A percentile compares a stretch with the other conserved stretches of the same genome.
Evolutionary conservation across 2,797 vertebrate species (phyloP).

Genomic region (Argentina silus): DNA sequence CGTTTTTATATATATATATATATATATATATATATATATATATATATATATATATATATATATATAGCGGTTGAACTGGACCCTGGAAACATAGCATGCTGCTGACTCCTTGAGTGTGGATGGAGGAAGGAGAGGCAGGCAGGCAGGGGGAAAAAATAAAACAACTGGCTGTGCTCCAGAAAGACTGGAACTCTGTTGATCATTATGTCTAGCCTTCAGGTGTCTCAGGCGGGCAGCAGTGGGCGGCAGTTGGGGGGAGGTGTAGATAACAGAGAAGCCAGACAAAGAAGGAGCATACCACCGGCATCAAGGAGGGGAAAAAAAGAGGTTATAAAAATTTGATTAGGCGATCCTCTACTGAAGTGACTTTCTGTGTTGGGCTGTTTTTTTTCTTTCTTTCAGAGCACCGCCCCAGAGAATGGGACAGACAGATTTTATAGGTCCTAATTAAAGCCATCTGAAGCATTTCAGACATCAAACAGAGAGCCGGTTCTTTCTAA

Average conservation of each 20-base stretch:
- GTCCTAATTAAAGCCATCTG: constrained; percentile 94
- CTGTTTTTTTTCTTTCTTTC: constrained; percentile 58
- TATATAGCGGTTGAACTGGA: constrained; percentile 68
- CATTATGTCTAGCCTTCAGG: constrained; percentile 96
- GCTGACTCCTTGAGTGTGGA: constrained; percentile 80
- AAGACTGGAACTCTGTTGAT: constrained; percentile 90
- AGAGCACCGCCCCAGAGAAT: constrained; percentile 77
- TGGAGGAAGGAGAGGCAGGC: constrained; percentile 42
- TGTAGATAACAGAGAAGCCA: constrained; percentile 84
- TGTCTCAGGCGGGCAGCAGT: constrained; percentile 83
- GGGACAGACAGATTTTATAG: constrained; percentile 86
- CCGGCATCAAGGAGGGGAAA: constrained; percentile 69
- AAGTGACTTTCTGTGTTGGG: constrained; percentile 79
- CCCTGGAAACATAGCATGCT: constrained; percentile 71
- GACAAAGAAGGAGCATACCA: constrained; percentile 88
- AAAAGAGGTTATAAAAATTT: constrained; percentile 76
- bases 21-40: no score
- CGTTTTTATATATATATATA: constrained; percentile 31
- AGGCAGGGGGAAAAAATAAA: constrained; percentile 61
- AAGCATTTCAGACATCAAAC: constrained; percentile 88
- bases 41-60: constrained; percentile 32
- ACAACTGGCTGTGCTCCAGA: constrained; percentile 84
- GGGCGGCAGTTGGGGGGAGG: constrained; percentile 82
- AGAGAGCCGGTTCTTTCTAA: constrained; percentile 60
- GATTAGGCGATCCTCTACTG: constrained; percentile 70